Evolutionary conservation across 2,113 vertebrate species (phyloP).

Genomic region (Rhea pennata): DNA sequence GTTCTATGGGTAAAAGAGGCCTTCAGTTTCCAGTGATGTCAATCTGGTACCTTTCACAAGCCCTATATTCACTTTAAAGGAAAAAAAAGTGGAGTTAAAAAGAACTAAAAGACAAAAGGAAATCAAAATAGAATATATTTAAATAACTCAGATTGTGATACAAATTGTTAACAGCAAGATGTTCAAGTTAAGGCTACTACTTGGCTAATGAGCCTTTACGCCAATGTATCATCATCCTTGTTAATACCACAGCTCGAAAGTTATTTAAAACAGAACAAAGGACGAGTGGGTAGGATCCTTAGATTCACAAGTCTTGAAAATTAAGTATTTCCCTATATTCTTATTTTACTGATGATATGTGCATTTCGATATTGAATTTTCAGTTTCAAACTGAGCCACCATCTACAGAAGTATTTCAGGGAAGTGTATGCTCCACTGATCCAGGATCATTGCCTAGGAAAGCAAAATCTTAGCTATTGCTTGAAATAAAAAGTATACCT

Average conservation of each 20-base stretch:
- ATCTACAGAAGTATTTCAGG: neutral
- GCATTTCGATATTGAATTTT: neutral
- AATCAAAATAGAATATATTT: constrained; percentile 77
- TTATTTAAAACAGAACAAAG: constrained; percentile 42
- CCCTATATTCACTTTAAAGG: constrained; percentile 69
- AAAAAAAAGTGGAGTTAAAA: constrained; percentile 78
- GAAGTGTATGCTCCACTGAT: neutral
- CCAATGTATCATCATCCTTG: neutral
- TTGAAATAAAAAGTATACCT: constrained; percentile 78
- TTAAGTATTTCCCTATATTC: neutral
- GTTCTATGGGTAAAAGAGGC: constrained; percentile 60
- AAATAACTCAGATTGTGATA: constrained; percentile 49
- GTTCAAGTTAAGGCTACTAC: neutral
- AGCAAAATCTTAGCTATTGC: neutral
- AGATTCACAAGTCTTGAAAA: constrained; percentile 2
- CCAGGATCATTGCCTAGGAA: neutral
- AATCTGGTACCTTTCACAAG: constrained; percentile 66
- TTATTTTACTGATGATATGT: neutral
- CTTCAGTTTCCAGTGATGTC: constrained; percentile 71
- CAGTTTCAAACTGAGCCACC: neutral
- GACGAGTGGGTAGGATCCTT: neutral
- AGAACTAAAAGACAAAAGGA: constrained; percentile 49
- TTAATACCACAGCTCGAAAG: constrained; percentile 37
- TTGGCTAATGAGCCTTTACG: neutral
- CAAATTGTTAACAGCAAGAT: constrained; percentile 12